Conservation (phyloP, 2,888 invertebrate genomes). For the Pyrocoelia pectoralis region DNA sequence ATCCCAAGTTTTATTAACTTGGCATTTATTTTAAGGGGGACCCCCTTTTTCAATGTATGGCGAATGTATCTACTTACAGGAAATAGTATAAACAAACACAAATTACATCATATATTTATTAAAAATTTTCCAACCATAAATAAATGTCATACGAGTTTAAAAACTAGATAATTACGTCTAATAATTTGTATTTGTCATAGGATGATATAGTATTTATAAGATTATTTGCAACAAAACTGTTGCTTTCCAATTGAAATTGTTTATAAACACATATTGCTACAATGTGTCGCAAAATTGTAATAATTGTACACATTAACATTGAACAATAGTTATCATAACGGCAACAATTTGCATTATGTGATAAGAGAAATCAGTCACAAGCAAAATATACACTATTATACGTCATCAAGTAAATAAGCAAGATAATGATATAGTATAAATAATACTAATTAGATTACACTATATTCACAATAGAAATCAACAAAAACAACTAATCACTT, state of each 20-base stretch:
- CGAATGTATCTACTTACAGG: too few relatives aligned
- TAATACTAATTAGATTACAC: neutral
- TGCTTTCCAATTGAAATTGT: too few relatives aligned
- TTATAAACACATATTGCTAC: neutral
- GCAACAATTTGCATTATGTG: too few relatives aligned
- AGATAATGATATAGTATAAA: neutral
- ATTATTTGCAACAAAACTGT: too few relatives aligned
- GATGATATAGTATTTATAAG: neutral
- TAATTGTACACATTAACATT: neutral
- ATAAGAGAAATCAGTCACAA: neutral
- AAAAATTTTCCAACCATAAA: neutral
- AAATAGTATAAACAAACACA: too few relatives aligned
- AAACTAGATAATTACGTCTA: neutral
- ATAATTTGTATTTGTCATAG: neutral
- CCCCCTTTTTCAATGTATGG: too few relatives aligned
- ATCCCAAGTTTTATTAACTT: too few relatives aligned
- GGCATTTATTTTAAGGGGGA: too few relatives aligned
- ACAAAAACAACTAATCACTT: neutral
- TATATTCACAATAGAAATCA: neutral
- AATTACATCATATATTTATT: too few relatives aligned
- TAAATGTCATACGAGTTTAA: neutral
- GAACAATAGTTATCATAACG: neutral
- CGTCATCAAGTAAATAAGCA: too few relatives aligned
- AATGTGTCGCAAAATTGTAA: neutral
- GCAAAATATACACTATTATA: too few relatives aligned